Conservation (phyloP, 2,888 invertebrate species). For the Lottia gigantea region DNA sequence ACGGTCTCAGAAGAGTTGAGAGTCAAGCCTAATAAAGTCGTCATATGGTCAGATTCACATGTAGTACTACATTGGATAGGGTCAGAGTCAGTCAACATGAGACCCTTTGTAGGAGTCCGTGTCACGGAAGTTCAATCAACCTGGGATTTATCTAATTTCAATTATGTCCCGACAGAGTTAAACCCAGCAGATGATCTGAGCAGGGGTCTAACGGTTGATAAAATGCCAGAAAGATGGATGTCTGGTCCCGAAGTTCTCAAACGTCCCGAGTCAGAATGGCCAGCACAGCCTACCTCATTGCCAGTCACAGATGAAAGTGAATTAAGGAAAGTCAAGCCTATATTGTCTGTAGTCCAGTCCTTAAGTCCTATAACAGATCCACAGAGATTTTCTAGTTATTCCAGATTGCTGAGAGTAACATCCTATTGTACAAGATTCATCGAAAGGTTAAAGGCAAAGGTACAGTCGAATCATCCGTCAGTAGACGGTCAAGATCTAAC, state of each 20-base stretch:
- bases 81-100: slow-evolving; percentile 16
- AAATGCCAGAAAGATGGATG: slow-evolving; percentile 18
- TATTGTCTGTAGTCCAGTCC: too few relatives aligned
- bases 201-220: slow-evolving; percentile 15
- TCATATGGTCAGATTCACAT: not conserved
- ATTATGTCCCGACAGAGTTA: slow-evolving; percentile 12
- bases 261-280: too few relatives aligned
- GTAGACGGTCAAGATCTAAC: too few relatives aligned
- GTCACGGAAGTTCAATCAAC: slow-evolving; percentile 20
- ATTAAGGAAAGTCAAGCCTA: too few relatives aligned
- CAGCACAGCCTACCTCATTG: too few relatives aligned
- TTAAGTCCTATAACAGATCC: too few relatives aligned
- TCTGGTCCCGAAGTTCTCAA: slow-evolving; percentile 18
- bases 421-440: too few relatives aligned
- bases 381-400: too few relatives aligned
- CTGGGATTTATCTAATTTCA: not conserved
- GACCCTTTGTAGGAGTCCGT: slow-evolving; percentile 17
- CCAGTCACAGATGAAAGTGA: too few relatives aligned
- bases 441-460: too few relatives aligned
- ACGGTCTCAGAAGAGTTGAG: not conserved
- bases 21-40: not conserved
- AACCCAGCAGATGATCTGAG: slow-evolving; percentile 24
- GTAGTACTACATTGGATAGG: slow-evolving; percentile 18
- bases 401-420: too few relatives aligned
- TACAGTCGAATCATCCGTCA: too few relatives aligned